phyloP scores from a whole-genome alignment of 2,113 vertebrate genomes.

The Ptilorrhoa leucosticta region DNA sequence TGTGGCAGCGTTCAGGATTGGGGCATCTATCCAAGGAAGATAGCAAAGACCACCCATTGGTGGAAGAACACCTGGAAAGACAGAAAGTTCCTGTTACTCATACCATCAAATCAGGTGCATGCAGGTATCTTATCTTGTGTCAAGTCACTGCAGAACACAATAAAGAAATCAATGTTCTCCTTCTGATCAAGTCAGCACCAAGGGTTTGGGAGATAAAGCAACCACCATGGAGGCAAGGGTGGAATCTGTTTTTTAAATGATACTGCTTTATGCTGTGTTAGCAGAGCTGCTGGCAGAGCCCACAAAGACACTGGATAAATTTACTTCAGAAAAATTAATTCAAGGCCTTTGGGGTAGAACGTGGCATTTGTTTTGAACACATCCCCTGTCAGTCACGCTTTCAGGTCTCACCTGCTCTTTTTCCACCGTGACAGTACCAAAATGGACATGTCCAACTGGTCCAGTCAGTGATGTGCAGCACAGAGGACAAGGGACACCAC shows the following conservation, averaged over 20 bases:
- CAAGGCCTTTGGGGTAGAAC: not conserved
- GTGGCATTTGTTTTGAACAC: not conserved
- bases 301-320: not conserved
- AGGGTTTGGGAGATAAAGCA: not conserved
- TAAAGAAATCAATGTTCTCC: not conserved
- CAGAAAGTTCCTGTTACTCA: not conserved
- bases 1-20: fast-evolving
- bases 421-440: not conserved
- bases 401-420: not conserved
- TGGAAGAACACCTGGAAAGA: not conserved
- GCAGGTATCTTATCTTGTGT: not conserved
- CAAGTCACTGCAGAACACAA: not conserved
- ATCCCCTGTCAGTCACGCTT: not conserved
- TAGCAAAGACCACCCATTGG: not conserved
- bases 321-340: not conserved
- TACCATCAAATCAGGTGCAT: not conserved
- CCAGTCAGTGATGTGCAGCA: not conserved
- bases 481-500: not conserved
- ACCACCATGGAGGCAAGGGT: not conserved
- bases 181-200: not conserved
- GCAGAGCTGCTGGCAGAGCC: not conserved
- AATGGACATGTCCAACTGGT: not conserved
- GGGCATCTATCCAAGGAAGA: not conserved
- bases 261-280: not conserved
- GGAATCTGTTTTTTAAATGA: not conserved